phyloP scores from a whole-genome alignment of 2,113 vertebrate species.

The Engystomops pustulosus region DNA sequence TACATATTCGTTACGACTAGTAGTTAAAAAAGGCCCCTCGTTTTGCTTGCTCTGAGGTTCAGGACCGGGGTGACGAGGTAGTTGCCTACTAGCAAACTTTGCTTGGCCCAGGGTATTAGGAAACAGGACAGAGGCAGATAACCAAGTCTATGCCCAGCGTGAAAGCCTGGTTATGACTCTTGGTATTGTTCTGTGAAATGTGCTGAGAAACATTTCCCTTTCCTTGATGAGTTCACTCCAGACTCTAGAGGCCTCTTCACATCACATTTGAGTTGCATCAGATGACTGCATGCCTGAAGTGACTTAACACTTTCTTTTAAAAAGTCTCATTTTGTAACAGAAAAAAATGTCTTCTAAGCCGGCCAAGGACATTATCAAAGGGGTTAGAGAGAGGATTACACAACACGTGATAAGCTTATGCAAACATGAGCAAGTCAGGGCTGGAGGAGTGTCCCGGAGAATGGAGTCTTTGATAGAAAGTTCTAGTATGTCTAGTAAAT shows the following conservation, averaged over 20 bases:
- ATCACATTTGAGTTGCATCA: background rate
- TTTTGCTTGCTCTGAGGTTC: too few relatives aligned
- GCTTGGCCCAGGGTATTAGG: too few relatives aligned
- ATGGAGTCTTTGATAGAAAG: constrained; percentile 8
- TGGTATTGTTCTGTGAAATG: background rate
- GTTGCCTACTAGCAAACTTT: too few relatives aligned
- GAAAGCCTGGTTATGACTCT: background rate
- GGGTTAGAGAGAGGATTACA: constrained; percentile 19
- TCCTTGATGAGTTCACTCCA: background rate
- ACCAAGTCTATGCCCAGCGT: background rate
- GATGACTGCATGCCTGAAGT: constrained; percentile 19
- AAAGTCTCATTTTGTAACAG: constrained; percentile 11
- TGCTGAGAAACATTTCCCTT: background rate
- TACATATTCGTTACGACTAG: too few relatives aligned
- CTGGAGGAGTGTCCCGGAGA: background rate
- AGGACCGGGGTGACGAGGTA: too few relatives aligned
- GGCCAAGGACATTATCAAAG: constrained; percentile 7
- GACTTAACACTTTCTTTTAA: constrained; percentile 19
- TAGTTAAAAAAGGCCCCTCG: too few relatives aligned
- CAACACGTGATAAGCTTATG: constrained; percentile 35
- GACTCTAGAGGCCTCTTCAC: constrained; percentile 16
- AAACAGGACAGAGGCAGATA: too few relatives aligned
- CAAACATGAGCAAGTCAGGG: background rate
- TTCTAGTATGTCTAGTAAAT: too few relatives aligned
- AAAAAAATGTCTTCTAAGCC: constrained; percentile 4